Base-by-base conservation (phyloP, 2,113 vertebrate genomes). In the Vicugna pacos region DNA sequence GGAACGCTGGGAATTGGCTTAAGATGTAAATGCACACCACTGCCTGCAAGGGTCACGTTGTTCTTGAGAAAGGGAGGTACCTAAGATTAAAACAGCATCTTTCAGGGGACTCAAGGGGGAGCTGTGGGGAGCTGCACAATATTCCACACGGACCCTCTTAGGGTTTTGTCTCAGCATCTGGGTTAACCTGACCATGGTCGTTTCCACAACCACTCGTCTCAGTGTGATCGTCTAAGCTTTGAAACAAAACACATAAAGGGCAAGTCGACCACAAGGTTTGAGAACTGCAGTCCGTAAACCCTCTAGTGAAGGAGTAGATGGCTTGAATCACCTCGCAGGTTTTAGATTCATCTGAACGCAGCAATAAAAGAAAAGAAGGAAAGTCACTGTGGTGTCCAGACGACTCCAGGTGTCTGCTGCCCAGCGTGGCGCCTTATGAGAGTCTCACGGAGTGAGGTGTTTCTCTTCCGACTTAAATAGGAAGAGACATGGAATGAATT, bases 361-460 rank as follows among this genome's bases (percentile, higher is more conserved):
- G 30, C 38, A 42, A 72, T 42, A 30, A 58, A 42, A 83, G 94
- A 56, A 22, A 24, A 42, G 94, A 56, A 22, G 19, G 35, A 26
- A 69, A 20, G 62, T 28, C 35, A 4, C 32, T 13, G 4, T 14
- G 19, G 35, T 38, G 11, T n/a, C 80, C 56, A 60, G 95, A 32
- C 72, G 30, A 87, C 67, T 50, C 90, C 83, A 32, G 46, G 69
- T 69, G 64, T 58, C 64, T 70, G 75, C 12, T 1, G 1, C 26
- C 42, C 19, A 30, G 32, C 11, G 20, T 42, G 17, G 8, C 7
- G 24, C 58, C 52, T 62, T 24, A 0, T 0, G 32, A 75, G 67
- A 24, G 38, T 42, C 52, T 22, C 35, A 0, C 0, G 24, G 60
- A 64, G 13, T 1, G 6, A 79, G 38, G 3, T 3, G 3, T 28